Conservation (phyloP, 2,888 invertebrate genomes). For the Chouioia cunea region DNA sequence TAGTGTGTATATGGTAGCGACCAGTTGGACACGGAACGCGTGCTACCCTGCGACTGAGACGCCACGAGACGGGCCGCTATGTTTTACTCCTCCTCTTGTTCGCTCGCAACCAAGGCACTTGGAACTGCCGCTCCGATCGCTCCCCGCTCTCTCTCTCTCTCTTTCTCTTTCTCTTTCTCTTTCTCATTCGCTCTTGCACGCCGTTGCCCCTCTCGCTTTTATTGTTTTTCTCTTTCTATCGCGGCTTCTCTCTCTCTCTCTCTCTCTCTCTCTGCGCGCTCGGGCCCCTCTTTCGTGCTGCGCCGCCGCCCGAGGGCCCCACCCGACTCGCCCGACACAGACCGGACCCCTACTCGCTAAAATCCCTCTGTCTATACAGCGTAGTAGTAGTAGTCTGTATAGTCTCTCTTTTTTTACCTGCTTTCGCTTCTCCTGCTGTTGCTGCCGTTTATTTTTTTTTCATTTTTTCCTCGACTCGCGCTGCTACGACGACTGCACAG, state of each 20-base stretch:
- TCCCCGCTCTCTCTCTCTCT: slow-evolving; percentile 44
- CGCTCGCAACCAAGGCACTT: slow-evolving; percentile 5
- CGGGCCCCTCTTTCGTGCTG: too few relatives aligned
- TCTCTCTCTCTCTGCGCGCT: slow-evolving; percentile 22
- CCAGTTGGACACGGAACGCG: slow-evolving; percentile 53
- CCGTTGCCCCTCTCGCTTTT: slow-evolving; percentile 7
- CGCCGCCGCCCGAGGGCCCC: too few relatives aligned
- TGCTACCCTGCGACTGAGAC: slow-evolving; percentile 64
- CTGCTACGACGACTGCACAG: too few relatives aligned
- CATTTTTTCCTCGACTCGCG: neutral
- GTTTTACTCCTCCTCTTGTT: slow-evolving; percentile 54
- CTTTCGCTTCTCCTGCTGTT: slow-evolving; percentile 24
- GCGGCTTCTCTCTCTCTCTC: slow-evolving; percentile 13
- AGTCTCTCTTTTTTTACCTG: slow-evolving; percentile 21
- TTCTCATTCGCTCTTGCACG: slow-evolving; percentile 41
- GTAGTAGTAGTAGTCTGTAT: neutral
- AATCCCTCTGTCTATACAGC: slow-evolving; percentile 14
- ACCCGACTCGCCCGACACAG: neutral
- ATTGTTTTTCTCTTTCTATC: neutral
- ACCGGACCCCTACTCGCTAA: too few relatives aligned
- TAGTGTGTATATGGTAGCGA: neutral
- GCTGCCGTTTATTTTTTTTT: neutral
- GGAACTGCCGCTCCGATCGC: slow-evolving; percentile 5
- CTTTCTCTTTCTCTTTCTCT: too few relatives aligned
- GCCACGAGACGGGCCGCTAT: slow-evolving; percentile 58